Percentiles rank a stretch among this genome's conserved stretches.
Conservation (phyloP, 23 tunicate genomes). For the Trididemnum nubilum region DNA sequence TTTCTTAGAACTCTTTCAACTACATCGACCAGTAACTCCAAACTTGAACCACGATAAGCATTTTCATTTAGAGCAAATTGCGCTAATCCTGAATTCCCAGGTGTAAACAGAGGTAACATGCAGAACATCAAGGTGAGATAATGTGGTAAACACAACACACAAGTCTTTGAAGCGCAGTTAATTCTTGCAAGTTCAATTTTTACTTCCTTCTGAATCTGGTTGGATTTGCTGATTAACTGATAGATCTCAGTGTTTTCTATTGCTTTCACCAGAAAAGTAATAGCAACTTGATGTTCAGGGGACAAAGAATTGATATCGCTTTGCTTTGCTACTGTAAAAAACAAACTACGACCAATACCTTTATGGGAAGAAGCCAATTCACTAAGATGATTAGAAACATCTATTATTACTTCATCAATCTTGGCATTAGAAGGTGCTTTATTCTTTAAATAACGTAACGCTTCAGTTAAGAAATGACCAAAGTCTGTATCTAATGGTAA, state of each 20-base stretch:
- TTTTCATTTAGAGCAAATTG: neutral
- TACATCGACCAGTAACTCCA: neutral
- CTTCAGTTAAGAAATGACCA: slow-evolving; percentile 6
- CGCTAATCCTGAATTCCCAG: neutral
- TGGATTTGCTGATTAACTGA: slow-evolving; percentile 2
- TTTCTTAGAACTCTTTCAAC: neutral
- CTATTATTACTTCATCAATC: neutral
- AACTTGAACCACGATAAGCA: slow-evolving; percentile 1
- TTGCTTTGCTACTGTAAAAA: slow-evolving; percentile 19
- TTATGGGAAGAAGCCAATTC: neutral
- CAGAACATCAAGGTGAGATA: slow-evolving; percentile 28
- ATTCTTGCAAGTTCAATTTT: too few relatives aligned
- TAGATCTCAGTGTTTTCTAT: slow-evolving; percentile 45
- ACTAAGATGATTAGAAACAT: neutral
- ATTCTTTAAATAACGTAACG: slow-evolving; percentile 29
- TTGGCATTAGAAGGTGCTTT: neutral
- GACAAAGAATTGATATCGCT: slow-evolving; percentile 25
- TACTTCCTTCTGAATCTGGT: too few relatives aligned
- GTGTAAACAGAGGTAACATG: slow-evolving; percentile 25
- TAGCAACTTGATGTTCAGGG: slow-evolving; percentile 67
- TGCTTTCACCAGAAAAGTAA: slow-evolving; percentile 28
- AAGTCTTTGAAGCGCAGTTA: neutral
- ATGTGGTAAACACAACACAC: slow-evolving; percentile 52
- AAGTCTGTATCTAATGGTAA: slow-evolving; percentile 31
- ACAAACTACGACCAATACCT: slow-evolving; percentile 25